Conservation (phyloP, 2,797 vertebrate species). For the Acestrorhynchus altus region DNA sequence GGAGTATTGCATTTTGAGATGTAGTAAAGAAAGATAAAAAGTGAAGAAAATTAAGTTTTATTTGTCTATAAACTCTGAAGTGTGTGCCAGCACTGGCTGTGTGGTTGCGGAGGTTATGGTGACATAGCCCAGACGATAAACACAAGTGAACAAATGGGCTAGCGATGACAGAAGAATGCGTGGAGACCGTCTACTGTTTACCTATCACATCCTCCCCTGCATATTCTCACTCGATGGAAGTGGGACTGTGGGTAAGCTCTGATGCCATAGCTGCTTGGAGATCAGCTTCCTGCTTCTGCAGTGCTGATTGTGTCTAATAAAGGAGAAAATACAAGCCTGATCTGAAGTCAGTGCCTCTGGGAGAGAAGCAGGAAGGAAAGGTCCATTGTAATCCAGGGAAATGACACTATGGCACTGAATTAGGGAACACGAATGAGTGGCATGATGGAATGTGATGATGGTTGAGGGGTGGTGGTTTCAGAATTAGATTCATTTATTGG, state of each 20-base stretch:
- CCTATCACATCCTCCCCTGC: conserved; percentile 49
- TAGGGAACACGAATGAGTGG: conserved; percentile 37
- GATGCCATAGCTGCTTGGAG: background rate
- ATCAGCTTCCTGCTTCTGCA: background rate
- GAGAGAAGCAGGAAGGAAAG: conserved; percentile 37
- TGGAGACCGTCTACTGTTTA: conserved; percentile 48
- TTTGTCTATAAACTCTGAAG: background rate
- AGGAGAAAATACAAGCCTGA: background rate
- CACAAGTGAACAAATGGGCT: conserved; percentile 38
- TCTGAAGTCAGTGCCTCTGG: conserved; percentile 25
- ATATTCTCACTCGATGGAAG: conserved; percentile 16
- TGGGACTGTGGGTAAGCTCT: background rate
- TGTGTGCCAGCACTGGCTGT: conserved; percentile 29
- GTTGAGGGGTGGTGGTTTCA: background rate
- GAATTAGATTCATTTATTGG: background rate
- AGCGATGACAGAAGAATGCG: conserved; percentile 34
- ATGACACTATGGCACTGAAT: conserved; percentile 39
- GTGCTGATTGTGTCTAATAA: background rate
- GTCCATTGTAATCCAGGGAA: conserved; percentile 40
- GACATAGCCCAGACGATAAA: conserved; percentile 51
- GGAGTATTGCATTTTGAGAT: background rate
- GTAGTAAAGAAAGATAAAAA: no score
- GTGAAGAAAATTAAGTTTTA: no score
- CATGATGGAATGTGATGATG: background rate
- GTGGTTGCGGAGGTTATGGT: conserved; percentile 25